Percentiles rank a stretch among this genome's conserved stretches.
Conservation (phyloP, 2,888 invertebrate genomes). For the Drosophila pseudotakahashii region DNA sequence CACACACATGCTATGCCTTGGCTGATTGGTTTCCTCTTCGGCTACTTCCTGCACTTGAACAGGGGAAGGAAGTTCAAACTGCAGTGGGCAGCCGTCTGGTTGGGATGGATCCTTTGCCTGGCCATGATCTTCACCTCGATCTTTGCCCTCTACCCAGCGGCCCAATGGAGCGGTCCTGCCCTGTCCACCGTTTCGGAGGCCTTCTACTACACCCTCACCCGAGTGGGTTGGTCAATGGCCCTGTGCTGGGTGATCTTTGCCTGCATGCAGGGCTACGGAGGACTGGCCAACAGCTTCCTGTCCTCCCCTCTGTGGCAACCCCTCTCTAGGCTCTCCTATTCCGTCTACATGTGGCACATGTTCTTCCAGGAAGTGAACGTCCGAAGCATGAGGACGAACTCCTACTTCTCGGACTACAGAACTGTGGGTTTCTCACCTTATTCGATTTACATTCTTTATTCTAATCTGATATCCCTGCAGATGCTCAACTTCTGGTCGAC, state of each 20-base stretch:
- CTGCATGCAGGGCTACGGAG: constrained; percentile 77
- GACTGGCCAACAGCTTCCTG: constrained; percentile 73
- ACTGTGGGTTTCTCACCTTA: constrained; percentile 52
- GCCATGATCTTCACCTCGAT: constrained; percentile 52
- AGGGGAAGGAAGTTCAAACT: constrained; percentile 55
- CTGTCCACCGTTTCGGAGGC: constrained; percentile 36
- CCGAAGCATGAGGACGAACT: constrained; percentile 51
- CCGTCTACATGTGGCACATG: constrained; percentile 76
- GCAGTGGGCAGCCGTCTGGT: constrained; percentile 46
- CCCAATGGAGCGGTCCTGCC: constrained; percentile 5
- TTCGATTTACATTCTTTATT: fast-evolving
- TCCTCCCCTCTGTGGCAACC: constrained; percentile 79
- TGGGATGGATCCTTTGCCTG: constrained; percentile 59
- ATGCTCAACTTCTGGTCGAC: constrained; percentile 72
- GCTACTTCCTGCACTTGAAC: constrained; percentile 56
- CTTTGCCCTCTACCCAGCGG: constrained; percentile 61
- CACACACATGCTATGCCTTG: constrained; percentile 64
- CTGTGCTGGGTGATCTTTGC: constrained; percentile 81
- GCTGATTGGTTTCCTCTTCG: constrained; percentile 68
- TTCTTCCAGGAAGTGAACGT: constrained; percentile 58
- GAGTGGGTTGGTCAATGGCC: constrained; percentile 75
- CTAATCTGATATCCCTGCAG: constrained; percentile 19
- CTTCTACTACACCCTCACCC: constrained; percentile 56
- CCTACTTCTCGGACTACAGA: constrained; percentile 72
- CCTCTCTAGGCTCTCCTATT: constrained; percentile 72